Conservation (phyloP, 2,888 invertebrate species). For the Heptascelio sp. region DNA sequence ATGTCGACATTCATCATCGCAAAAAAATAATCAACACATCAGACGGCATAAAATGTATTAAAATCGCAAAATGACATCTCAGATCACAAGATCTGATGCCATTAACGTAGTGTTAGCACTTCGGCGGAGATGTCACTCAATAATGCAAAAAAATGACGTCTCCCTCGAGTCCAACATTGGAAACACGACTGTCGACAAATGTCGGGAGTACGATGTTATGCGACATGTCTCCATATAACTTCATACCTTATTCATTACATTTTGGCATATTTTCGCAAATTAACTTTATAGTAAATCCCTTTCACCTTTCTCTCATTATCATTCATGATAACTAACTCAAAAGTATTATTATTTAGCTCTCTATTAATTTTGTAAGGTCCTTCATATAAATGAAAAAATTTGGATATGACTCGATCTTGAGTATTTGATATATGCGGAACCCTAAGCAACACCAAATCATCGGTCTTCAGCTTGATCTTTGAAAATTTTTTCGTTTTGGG, state of each 20-base stretch:
- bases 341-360: slow-evolving; percentile 1
- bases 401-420: slow-evolving; percentile 2
- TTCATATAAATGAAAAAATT: slow-evolving; percentile 25
- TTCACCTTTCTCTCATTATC: neutral
- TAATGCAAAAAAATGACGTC: neutral
- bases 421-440: slow-evolving; percentile 17
- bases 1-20: no score
- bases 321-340: neutral
- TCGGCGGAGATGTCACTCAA: slow-evolving; percentile 13
- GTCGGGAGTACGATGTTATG: no score
- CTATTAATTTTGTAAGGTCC: slow-evolving; percentile 7
- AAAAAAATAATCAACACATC: no score
- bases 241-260: no score
- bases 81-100: no score
- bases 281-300: slow-evolving; percentile 12
- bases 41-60: no score
- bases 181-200: no score
- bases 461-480: neutral
- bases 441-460: slow-evolving; percentile 6
- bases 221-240: no score
- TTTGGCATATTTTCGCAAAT: neutral
- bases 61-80: no score
- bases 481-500: slow-evolving; percentile 4
- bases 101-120: no score
- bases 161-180: slow-evolving; percentile 5